A percentile compares a stretch with the other conserved stretches of the same genome.
Evolutionary conservation across 1,140 invertebrate genomes (phyloP).

Genomic region (Platorchestia sp.): DNA sequence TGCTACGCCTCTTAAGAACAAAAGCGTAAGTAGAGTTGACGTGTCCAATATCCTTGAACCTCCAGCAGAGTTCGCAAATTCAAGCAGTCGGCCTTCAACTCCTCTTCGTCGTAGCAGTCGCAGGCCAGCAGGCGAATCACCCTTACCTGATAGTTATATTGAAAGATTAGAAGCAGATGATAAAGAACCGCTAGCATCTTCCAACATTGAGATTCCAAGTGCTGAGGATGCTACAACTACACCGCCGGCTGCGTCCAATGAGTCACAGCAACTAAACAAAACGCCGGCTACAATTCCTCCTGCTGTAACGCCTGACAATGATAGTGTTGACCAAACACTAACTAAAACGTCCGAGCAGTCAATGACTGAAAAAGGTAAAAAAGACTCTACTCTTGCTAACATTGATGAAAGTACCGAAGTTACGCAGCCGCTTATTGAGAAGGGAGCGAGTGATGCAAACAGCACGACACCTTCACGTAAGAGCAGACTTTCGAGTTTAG

Average conservation of each 20-base stretch:
- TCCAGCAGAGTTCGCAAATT: background rate
- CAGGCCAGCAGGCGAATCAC: background rate
- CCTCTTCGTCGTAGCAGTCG: background rate
- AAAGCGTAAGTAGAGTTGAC: background rate
- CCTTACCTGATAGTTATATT: background rate
- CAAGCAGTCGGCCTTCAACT: background rate
- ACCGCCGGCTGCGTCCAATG: background rate
- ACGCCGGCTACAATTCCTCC: too few species aligned
- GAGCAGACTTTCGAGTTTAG: background rate
- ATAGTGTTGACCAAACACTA: background rate
- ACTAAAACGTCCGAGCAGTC: background rate
- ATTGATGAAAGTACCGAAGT: background rate
- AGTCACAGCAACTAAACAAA: background rate
- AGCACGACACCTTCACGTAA: background rate
- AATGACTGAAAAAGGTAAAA: background rate
- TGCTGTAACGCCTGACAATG: background rate
- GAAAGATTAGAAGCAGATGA: background rate
- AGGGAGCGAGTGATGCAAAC: background rate
- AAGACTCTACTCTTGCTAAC: background rate
- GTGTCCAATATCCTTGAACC: constrained; percentile 12
- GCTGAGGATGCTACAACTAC: background rate
- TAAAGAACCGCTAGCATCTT: background rate
- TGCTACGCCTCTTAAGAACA: background rate
- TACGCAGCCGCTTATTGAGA: background rate
- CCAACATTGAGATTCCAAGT: background rate